Conservation (phyloP, 2,113 vertebrate genomes). For the Leuciscus idus region DNA sequence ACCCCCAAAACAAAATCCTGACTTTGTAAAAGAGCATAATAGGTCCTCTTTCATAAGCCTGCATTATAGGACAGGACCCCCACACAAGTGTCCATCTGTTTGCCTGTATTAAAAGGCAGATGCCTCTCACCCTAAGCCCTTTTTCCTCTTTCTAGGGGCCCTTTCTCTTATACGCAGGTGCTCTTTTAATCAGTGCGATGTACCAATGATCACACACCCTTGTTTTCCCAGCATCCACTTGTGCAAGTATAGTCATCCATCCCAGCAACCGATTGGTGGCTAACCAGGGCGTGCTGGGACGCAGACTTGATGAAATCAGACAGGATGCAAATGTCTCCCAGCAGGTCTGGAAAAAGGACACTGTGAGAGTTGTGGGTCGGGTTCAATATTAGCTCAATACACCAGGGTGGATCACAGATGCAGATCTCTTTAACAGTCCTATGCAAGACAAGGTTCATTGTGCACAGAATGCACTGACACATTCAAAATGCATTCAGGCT, state of each 20-base stretch:
- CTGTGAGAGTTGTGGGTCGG: constrained; percentile 42
- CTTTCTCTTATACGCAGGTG: constrained; percentile 58
- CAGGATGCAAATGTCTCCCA: constrained; percentile 64
- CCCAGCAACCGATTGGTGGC: constrained; percentile 36
- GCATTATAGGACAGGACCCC: constrained; percentile 53
- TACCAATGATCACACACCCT: constrained; percentile 47
- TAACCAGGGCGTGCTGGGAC: constrained; percentile 58
- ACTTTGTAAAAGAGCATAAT: no score
- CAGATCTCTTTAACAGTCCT: constrained; percentile 5
- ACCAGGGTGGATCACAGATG: background rate
- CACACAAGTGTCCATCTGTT: constrained; percentile 73
- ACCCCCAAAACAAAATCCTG: no score
- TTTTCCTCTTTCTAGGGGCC: constrained; percentile 64
- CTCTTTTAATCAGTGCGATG: constrained; percentile 74
- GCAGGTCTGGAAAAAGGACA: constrained; percentile 60
- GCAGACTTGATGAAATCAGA: constrained; percentile 67
- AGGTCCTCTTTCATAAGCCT: background rate
- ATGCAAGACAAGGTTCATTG: constrained; percentile 1
- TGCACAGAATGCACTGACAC: constrained; percentile 6
- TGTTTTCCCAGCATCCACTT: constrained; percentile 32
- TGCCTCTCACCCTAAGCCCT: constrained; percentile 69
- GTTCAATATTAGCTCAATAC: constrained; percentile 28
- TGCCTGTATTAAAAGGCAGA: constrained; percentile 70
- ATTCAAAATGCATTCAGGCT: constrained; percentile 10
- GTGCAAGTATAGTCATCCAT: constrained; percentile 33